Conservation (phyloP, 2,797 vertebrate species). For the Pseudocheirus occidentalis region DNA sequence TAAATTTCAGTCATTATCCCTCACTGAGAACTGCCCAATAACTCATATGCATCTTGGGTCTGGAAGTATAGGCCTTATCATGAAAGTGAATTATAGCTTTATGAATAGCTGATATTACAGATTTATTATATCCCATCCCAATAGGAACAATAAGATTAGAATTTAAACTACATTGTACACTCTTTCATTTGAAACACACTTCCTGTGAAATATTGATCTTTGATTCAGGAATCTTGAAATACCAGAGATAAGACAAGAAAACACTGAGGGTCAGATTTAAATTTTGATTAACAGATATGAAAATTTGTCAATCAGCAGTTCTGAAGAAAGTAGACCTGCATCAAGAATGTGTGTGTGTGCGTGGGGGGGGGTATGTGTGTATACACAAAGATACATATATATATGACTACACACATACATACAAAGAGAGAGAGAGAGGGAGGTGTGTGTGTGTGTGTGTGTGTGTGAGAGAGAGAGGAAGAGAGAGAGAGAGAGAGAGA, state of each 20-base stretch:
- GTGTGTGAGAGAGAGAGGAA: too few species aligned
- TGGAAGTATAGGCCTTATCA: too few species aligned
- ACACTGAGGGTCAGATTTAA: neutral
- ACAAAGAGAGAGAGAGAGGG: too few species aligned
- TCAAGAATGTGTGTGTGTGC: slow-evolving; percentile 1
- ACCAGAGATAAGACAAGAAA: neutral
- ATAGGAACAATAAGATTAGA: neutral
- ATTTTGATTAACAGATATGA: neutral
- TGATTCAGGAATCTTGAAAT: neutral
- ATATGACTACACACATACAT: too few species aligned
- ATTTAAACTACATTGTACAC: neutral
- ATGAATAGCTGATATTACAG: neutral
- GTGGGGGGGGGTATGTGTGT: too few species aligned
- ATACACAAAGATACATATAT: too few species aligned
- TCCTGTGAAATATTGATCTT: neutral
- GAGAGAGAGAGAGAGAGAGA: too few species aligned
- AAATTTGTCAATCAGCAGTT: neutral
- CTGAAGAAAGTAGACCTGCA: neutral
- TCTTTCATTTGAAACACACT: neutral
- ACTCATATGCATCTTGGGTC: neutral
- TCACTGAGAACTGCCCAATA: neutral
- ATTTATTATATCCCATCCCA: neutral
- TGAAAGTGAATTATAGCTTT: neutral
- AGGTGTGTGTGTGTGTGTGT: too few species aligned
- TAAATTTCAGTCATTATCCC: neutral